Percentiles rank a stretch among this genome's conserved stretches.
These are phyloP conservation scores for Nomada hirtipes DNA, from an alignment of 2,888 invertebrate species.

Conservation along the genomic window DNA sequence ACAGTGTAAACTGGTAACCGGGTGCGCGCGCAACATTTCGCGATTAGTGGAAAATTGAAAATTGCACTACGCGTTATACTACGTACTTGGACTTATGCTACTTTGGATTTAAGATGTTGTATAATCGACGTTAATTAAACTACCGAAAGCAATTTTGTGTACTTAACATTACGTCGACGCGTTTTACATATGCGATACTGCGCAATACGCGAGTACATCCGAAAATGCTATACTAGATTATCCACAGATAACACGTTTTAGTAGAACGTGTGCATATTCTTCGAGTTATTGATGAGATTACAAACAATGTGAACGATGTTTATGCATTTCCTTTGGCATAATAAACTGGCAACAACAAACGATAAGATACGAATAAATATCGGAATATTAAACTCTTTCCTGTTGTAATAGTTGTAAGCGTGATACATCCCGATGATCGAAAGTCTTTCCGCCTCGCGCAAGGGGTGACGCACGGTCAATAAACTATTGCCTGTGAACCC, in stretches of 20 bases:
- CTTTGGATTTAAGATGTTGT: background rate
- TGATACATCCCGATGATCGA: too few species aligned
- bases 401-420: background rate
- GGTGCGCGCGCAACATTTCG: conserved; percentile 49
- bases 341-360: background rate
- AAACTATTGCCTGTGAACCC: too few species aligned
- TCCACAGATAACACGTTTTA: background rate
- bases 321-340: background rate
- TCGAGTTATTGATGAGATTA: background rate
- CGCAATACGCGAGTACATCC: background rate
- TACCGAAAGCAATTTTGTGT: too few species aligned
- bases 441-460: too few species aligned
- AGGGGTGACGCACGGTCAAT: too few species aligned
- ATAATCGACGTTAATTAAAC: background rate
- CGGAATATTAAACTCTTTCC: background rate
- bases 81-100: background rate
- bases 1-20: conserved; percentile 15
- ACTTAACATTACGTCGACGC: background rate
- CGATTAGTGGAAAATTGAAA: conserved; percentile 31
- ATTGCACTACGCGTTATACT: background rate
- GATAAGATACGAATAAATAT: conserved; percentile 21
- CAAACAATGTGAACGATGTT: conserved; percentile 18
- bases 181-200: background rate
- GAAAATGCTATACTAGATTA: too few species aligned
- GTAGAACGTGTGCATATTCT: background rate